phyloP scores from a whole-genome alignment of 1,140 invertebrate genomes.

The Adelges cooleyi region DNA sequence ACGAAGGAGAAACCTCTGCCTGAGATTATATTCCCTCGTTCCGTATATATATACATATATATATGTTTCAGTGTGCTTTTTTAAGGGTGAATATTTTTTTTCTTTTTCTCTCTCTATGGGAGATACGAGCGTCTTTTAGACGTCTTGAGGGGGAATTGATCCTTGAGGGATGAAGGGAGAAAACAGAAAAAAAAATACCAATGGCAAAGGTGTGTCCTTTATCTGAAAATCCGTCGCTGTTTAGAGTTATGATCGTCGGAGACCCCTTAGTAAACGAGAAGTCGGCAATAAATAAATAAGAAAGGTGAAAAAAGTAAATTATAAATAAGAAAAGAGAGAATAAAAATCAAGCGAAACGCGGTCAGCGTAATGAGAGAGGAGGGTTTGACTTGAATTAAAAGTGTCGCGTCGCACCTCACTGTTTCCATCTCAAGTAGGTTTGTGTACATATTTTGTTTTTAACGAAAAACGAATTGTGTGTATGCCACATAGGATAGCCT shows the following conservation, averaged over 20 bases:
- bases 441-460: no score
- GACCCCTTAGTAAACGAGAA: constrained; percentile 24
- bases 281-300: constrained; percentile 24
- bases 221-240: constrained; percentile 26
- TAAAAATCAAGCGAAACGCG: not conserved
- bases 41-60: not conserved
- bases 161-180: constrained; percentile 23
- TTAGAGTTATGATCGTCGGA: constrained; percentile 26
- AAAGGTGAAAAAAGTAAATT: constrained; percentile 24
- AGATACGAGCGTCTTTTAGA: constrained; percentile 22
- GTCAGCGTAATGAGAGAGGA: not conserved
- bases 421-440: no score
- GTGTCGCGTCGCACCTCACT: no score
- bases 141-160: constrained; percentile 23
- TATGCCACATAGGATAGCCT: no score
- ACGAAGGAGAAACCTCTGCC: constrained; percentile 20
- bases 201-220: constrained; percentile 21
- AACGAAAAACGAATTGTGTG: no score
- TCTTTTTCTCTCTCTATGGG: not conserved
- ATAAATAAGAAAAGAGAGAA: not conserved
- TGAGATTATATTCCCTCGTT: constrained; percentile 1
- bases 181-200: constrained; percentile 14
- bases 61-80: constrained; percentile 19
- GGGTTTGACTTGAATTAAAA: not conserved
- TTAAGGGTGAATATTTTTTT: constrained; percentile 22